Evolutionary conservation across 2,888 invertebrate genomes (phyloP).

Genomic region (Tenthredo mesomela): DNA sequence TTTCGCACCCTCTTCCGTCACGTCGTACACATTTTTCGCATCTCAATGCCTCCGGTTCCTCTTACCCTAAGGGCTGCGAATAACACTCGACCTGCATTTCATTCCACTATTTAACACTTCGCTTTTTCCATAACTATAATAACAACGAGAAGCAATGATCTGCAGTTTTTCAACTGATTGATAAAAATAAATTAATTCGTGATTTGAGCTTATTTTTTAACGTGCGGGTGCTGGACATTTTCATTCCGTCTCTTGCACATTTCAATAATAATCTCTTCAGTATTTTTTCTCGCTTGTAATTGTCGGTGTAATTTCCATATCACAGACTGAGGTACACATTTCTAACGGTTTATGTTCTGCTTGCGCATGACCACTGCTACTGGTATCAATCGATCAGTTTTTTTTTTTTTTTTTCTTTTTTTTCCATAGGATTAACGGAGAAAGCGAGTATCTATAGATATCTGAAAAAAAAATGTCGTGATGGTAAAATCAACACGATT

Average conservation of each 20-base stretch:
- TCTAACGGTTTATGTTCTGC: background rate
- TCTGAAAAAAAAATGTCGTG: too few species aligned
- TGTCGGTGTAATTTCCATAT: background rate
- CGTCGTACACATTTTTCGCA: constrained; percentile 29
- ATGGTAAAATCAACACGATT: too few species aligned
- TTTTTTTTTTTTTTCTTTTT: too few species aligned
- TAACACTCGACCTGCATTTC: constrained; percentile 6
- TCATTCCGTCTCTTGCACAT: background rate
- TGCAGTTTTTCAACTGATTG: background rate
- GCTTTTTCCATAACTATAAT: background rate
- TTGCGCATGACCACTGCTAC: too few species aligned
- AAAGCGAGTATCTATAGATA: too few species aligned
- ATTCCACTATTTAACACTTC: background rate
- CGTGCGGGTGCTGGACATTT: background rate
- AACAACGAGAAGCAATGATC: background rate
- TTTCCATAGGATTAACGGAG: too few species aligned
- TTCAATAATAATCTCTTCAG: background rate
- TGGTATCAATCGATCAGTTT: too few species aligned
- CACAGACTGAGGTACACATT: background rate
- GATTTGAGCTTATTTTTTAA: background rate
- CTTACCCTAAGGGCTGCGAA: background rate
- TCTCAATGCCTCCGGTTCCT: background rate
- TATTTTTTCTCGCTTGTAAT: background rate
- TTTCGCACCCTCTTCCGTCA: constrained; percentile 37
- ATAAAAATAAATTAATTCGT: background rate